Evolutionary conservation across 2,113 vertebrate species (phyloP).

Genomic region (Oncorhynchus mykiss): DNA sequence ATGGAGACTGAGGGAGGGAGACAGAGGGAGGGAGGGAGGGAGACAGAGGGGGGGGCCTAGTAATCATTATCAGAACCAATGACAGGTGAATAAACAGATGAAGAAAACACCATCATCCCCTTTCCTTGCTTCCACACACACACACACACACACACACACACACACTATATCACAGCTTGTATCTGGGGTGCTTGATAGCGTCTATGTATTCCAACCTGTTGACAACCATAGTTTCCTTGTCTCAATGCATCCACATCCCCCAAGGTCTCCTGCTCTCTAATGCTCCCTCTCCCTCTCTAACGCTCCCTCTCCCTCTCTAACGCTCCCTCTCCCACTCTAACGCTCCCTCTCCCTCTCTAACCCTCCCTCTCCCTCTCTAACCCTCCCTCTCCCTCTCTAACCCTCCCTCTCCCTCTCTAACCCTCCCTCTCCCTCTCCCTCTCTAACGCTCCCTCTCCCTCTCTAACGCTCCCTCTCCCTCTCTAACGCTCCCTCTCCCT

Average conservation of each 20-base stretch:
- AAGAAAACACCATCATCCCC: slow-evolving; percentile 13
- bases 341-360: too few relatives aligned
- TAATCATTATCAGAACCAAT: slow-evolving; percentile 72
- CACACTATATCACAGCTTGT: slow-evolving; percentile 64
- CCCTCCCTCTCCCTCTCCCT: too few relatives aligned
- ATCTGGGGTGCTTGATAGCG: slow-evolving; percentile 71
- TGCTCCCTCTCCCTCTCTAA: not conserved
- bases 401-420: too few relatives aligned
- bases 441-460: too few relatives aligned
- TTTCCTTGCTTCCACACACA: slow-evolving; percentile 14
- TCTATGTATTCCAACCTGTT: slow-evolving; percentile 70
- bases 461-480: too few relatives aligned
- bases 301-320: not conserved
- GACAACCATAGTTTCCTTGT: slow-evolving; percentile 45
- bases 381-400: too few relatives aligned
- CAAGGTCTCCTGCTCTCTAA: too few relatives aligned
- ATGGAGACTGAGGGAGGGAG: too few relatives aligned
- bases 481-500: too few relatives aligned
- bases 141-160: not conserved
- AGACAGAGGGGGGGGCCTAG: slow-evolving; percentile 47
- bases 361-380: too few relatives aligned
- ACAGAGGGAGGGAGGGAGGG: slow-evolving; percentile 39
- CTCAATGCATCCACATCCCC: slow-evolving; percentile 40
- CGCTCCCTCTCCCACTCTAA: too few relatives aligned
- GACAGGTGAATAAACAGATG: slow-evolving; percentile 78